Percentiles rank a stretch among this genome's conserved stretches.
Conservation (phyloP, 2,888 invertebrate genomes). For the Ophion ventricosus region DNA sequence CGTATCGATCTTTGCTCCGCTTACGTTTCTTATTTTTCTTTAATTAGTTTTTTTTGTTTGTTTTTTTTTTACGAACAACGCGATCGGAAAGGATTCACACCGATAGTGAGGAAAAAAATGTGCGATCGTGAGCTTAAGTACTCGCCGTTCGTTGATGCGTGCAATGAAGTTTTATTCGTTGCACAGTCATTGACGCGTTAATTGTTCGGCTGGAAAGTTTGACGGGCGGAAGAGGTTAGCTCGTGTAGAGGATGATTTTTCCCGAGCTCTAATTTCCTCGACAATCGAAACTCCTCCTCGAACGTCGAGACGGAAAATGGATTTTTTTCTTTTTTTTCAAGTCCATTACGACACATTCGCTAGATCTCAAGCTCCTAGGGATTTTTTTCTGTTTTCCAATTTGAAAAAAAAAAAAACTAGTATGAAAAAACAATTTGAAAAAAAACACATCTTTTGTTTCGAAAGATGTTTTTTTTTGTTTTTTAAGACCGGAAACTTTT, state of each 20-base stretch:
- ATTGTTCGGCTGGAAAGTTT: conserved; percentile 5
- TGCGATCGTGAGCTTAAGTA: conserved; percentile 28
- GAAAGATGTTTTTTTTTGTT: too few species aligned
- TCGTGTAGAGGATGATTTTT: background rate
- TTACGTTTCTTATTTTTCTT: background rate
- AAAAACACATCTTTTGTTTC: too few species aligned
- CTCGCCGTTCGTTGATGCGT: conserved; percentile 3
- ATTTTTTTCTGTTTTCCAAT: too few species aligned
- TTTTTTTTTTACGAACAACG: too few species aligned
- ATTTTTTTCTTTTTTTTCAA: too few species aligned
- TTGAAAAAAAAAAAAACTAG: too few species aligned
- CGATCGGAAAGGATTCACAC: conserved; percentile 10
- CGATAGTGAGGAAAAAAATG: conserved; percentile 30
- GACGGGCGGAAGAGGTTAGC: background rate
- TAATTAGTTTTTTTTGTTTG: too few species aligned
- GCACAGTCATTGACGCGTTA: conserved; percentile 28
- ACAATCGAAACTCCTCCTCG: background rate
- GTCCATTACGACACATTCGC: too few species aligned
- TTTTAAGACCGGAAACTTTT: too few species aligned
- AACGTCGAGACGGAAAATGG: too few species aligned
- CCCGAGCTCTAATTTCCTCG: background rate
- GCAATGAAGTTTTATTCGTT: conserved; percentile 4
- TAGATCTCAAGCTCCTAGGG: too few species aligned
- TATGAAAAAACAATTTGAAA: too few species aligned
- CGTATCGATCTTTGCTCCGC: background rate